Base-by-base conservation (phyloP, 2,888 invertebrate species). In the Nipponacmea schrenckii region DNA sequence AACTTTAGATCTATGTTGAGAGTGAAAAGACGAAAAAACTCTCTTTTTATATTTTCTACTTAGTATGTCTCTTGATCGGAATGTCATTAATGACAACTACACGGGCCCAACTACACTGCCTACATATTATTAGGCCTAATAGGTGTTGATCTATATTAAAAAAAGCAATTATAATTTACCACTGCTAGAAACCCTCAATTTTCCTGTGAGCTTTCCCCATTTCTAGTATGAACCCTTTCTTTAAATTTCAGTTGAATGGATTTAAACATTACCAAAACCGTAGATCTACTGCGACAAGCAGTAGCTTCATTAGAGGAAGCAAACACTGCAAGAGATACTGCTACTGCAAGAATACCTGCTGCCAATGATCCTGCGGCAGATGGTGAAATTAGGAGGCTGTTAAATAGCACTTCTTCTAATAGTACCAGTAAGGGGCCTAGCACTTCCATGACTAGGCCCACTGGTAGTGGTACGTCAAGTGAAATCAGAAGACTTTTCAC, bases 21-120 rank as follows among this genome's bases (percentile, higher is more conserved):
- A 56, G 56, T 56, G 56, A 56, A 56, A 56, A 56, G n/a, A 56
- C 56, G 56, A 56, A 56, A 56, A 56, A 56, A 15, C 31, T 56
- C 56, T 20, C 56, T 56, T 31, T 31, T 4, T 7, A 31, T 7
- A 31, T n/a, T n/a, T n/a, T n/a, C n/a, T n/a, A n/a, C n/a, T n/a
- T n/a, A 31, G 31, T 31, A 31, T 31, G 31, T 31, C 31, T 31
- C 31, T 31, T 31, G 31, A 31, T 31, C 31, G n/a, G n/a, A n/a
- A n/a, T n/a, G n/a, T n/a, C n/a, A n/a, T n/a, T 31, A 4, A 4
- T 31, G 31, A 31, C 7, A 7, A 4, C 31, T 2, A 31, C 7
- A 31, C 7, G 7, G 31, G 31, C 31, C 31, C 31, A 4, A 31
- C 31, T 31, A 4, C 31, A 31, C 31, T 31, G 31, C 31, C 31